Evolutionary conservation across 2,113 vertebrate genomes (phyloP), one percentile per base, ranked within the genome.

Genomic region (Steatornis caripensis): DNA sequence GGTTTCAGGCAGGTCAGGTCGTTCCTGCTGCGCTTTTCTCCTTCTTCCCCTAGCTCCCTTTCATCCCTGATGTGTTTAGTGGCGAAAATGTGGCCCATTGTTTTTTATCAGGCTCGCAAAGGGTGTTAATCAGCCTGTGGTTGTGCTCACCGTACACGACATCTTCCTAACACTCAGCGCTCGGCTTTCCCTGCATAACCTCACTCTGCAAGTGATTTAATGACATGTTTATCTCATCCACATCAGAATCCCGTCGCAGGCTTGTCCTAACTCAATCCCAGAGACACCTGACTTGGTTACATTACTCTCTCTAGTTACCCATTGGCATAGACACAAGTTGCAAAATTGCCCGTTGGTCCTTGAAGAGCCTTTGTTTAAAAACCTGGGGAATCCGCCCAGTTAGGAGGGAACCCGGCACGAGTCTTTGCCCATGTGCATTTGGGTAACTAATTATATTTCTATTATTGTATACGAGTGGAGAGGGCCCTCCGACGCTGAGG

Each of bases 51-150:
- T 30, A 71, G 13, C 54, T 88, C 24, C 21, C 51, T 95, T 95
- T 97, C 89, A 95, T 95, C 64, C 23, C 66, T 95, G 94, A 95
- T 95, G 93, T 53, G 87, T 77, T 95, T 78, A 92, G 55, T 2
- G 6, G 61, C 84, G 91, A 79, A 87, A 89, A 95, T 88, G 70
- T 62, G 78, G 23, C 70, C 87, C 87, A 94, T 96, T 95, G 95
- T 95, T 46, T 88, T 72, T 96, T 96, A 96, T 96, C 95, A 57
- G 84, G 22, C 41, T 84, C 9, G 1, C 39, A 71, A 82, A 37
- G 36, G 23, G 77, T 45, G 91, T 87, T 95, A 94, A 97, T 87
- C 66, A 91, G 68, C 49, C 64, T 0, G 0, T 5, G 9, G 51
- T 15, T 48, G 69, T 51, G 39, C 78, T 94, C 39, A 13, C n/a